A percentile compares a stretch with the other conserved stretches of the same genome.
These are phyloP conservation scores for Pandemis cinnamomeana DNA, from an alignment of 2,888 invertebrate species.

Conservation along the genomic window DNA sequence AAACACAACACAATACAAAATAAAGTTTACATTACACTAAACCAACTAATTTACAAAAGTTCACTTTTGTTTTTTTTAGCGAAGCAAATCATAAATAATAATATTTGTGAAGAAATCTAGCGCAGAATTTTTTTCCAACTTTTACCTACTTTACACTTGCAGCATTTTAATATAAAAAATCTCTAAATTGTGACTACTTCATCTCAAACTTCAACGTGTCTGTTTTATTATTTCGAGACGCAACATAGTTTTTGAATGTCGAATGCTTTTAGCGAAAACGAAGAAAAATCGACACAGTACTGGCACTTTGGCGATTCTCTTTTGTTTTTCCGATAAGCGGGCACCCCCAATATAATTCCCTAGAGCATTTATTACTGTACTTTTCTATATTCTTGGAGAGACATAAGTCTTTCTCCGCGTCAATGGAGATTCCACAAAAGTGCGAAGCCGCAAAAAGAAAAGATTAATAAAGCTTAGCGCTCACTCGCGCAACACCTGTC, in stretches of 20 bases:
- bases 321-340: background rate
- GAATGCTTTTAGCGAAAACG: background rate
- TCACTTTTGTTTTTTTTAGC: background rate
- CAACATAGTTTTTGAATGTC: background rate
- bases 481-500: conserved; percentile 78
- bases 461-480: conserved; percentile 83
- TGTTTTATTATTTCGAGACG: background rate
- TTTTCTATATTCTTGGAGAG: conserved; percentile 7
- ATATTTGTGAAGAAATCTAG: no score
- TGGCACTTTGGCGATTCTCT: background rate
- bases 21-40: background rate
- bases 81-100: no score
- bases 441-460: conserved; percentile 78
- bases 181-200: background rate
- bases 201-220: background rate
- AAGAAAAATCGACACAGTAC: conserved; percentile 6
- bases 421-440: conserved; percentile 73
- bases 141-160: no score
- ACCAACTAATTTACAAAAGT: background rate
- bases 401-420: conserved; percentile 64
- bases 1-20: background rate
- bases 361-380: conserved; percentile 15
- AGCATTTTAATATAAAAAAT: no score
- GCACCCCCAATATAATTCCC: conserved; percentile 2
- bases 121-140: no score